These are phyloP conservation scores for Tylochromis polylepis DNA, from an alignment of 2,113 vertebrate genomes.

Conservation along the genomic window DNA sequence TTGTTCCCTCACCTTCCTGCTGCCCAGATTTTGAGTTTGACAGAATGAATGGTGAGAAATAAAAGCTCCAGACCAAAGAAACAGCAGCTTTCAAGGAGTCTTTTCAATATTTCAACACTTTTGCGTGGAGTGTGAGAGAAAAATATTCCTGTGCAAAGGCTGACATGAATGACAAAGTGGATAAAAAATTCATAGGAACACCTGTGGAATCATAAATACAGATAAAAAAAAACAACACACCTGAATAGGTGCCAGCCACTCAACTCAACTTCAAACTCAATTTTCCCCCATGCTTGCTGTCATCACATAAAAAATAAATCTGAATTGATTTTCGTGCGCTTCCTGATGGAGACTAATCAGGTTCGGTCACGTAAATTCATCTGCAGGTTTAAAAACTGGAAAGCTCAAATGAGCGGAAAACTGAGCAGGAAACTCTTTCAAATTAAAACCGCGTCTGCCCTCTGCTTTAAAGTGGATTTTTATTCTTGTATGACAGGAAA, in stretches of 20 bases:
- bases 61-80: background rate
- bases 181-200: background rate
- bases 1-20: background rate
- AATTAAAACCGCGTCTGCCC: background rate
- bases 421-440: background rate
- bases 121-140: background rate
- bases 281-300: background rate
- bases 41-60: background rate
- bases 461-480: accelerated
- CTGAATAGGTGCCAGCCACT: background rate
- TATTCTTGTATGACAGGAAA: background rate
- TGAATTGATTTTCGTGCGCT: background rate
- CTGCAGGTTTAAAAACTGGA: background rate
- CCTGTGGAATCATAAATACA: background rate
- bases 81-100: background rate
- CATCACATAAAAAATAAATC: background rate
- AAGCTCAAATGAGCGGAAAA: background rate
- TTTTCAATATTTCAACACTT: background rate
- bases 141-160: too few species aligned
- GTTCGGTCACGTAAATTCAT: background rate
- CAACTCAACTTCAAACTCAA: background rate
- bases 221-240: background rate
- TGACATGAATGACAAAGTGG: background rate
- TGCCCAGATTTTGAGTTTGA: background rate
- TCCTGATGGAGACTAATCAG: background rate